phyloP scores from a whole-genome alignment of 2,888 invertebrate species.

The Drosophila pegasa region DNA sequence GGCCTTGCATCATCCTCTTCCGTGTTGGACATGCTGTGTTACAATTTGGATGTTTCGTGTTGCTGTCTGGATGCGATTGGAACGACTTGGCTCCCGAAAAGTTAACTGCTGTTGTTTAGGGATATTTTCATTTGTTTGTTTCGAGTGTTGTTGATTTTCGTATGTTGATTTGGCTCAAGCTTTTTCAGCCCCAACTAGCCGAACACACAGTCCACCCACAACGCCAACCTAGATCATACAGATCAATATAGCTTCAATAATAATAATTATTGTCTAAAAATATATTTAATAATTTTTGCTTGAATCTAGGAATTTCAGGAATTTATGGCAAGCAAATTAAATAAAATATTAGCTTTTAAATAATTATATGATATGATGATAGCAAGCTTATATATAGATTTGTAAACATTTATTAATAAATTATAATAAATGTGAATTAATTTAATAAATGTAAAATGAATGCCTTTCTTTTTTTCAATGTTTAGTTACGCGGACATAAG shows the following conservation, averaged over 20 bases:
- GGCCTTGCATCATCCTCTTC: neutral
- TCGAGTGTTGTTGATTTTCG: conserved; percentile 11
- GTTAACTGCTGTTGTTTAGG: neutral
- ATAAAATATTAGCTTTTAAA: too few species aligned
- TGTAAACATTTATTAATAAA: too few species aligned
- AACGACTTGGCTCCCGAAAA: neutral
- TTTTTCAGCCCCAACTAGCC: neutral
- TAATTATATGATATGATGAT: too few species aligned
- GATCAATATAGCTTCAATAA: neutral
- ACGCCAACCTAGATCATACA: conserved; percentile 4
- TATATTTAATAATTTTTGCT: too few species aligned
- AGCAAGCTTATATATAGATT: too few species aligned
- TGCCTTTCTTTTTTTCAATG: too few species aligned
- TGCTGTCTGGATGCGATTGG: neutral
- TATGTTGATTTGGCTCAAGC: conserved; percentile 5
- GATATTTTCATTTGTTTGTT: conserved; percentile 3
- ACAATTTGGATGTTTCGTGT: neutral
- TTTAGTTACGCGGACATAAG: too few species aligned
- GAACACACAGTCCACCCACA: neutral
- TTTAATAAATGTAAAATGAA: too few species aligned
- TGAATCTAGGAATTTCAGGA: too few species aligned
- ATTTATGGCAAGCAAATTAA: too few species aligned
- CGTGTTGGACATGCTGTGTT: conserved; percentile 4
- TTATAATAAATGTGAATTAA: too few species aligned
- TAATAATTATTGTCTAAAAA: too few species aligned